Conservation (phyloP, 2,113 vertebrate genomes). For the Alligator mississippiensis region DNA sequence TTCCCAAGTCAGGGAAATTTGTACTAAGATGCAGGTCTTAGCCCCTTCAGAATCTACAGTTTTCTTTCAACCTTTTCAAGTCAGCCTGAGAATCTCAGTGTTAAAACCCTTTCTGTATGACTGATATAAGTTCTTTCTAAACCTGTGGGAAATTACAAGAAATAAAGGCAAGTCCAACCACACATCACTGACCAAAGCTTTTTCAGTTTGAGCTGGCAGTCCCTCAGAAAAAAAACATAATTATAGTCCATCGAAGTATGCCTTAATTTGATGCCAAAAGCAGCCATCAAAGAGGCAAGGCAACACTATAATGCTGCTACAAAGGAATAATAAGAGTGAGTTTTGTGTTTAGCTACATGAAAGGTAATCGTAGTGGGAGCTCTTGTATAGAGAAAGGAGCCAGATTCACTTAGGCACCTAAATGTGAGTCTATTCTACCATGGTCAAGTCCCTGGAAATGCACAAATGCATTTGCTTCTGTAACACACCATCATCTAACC, state of each 20-base stretch:
- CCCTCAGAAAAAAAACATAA: not conserved
- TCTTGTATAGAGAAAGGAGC: not conserved
- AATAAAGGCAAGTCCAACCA: not conserved
- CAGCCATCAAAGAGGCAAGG: not conserved
- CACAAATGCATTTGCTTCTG: no score
- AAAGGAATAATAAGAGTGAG: not conserved
- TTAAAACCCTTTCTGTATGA: not conserved
- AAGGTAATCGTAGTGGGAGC: not conserved
- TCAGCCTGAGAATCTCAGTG: not conserved
- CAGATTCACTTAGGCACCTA: no score
- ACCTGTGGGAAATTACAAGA: not conserved
- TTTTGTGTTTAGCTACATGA: not conserved
- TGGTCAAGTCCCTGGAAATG: no score
- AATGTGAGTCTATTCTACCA: no score
- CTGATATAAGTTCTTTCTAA: not conserved
- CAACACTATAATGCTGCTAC: not conserved
- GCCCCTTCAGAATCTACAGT: not conserved
- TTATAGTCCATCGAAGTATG: not conserved
- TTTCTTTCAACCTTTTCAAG: constrained; percentile 5
- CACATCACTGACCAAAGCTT: not conserved
- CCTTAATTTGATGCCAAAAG: not conserved
- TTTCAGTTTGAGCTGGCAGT: not conserved
- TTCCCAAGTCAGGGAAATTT: not conserved
- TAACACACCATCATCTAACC: no score
- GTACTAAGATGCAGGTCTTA: not conserved